These are phyloP conservation scores for Drosophila busckii DNA, from an alignment of 1,140 invertebrate genomes.

Conservation along the genomic window DNA sequence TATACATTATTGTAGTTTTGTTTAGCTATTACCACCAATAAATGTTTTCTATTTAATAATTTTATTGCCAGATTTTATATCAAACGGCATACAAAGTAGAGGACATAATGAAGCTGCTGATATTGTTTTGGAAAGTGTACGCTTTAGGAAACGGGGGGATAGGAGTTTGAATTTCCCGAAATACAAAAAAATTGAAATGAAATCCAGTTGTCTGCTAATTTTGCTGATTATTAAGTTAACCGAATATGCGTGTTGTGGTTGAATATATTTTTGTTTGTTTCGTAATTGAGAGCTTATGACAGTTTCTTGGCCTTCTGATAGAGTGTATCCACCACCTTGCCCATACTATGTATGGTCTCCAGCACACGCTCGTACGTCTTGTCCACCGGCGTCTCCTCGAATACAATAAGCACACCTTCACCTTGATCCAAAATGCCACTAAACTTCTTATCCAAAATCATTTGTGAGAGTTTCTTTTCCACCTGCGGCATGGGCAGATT, in stretches of 20 bases:
- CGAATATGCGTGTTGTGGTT: constrained; percentile 9
- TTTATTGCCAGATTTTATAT: constrained; percentile 25
- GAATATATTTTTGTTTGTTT: not conserved
- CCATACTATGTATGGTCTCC: constrained; percentile 98
- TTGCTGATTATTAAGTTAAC: constrained; percentile 52
- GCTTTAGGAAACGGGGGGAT: too few relatives aligned
- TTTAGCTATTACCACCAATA: constrained; percentile 34
- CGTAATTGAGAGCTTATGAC: constrained; percentile 87
- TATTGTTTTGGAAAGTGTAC: too few relatives aligned
- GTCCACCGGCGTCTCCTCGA: constrained; percentile 96
- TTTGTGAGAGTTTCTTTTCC: constrained; percentile 99
- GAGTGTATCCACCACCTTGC: constrained; percentile 98
- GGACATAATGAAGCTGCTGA: constrained; percentile 21
- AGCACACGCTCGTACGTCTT: constrained; percentile 98
- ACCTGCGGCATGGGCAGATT: constrained; percentile 93
- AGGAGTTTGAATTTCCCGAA: constrained; percentile 16
- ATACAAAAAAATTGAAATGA: constrained; percentile 32
- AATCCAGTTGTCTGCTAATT: constrained; percentile 51
- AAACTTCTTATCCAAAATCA: constrained; percentile 99
- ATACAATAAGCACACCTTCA: constrained; percentile 97
- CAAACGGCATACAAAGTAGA: constrained; percentile 23
- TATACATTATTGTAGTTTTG: constrained; percentile 38
- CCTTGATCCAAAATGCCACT: constrained; percentile 98
- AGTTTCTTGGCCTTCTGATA: constrained; percentile 99
- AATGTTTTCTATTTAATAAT: constrained; percentile 18